Conservation (phyloP, 1,140 invertebrate species). For the Drosophila simulans region DNA sequence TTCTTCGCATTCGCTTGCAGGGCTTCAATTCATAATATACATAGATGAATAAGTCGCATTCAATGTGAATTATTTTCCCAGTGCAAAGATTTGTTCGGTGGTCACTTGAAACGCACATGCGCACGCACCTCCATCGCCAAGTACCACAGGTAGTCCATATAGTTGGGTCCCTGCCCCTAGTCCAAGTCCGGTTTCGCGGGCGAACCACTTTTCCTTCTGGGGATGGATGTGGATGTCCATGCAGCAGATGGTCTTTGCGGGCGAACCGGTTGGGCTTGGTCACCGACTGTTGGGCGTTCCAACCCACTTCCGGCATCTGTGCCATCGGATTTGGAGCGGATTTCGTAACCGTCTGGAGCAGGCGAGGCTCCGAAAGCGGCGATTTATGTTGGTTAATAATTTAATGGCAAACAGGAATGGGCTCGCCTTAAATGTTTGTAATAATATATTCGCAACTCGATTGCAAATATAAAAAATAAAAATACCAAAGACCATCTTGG, state of each 20-base stretch:
- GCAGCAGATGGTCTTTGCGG: constrained; percentile 1
- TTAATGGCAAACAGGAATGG: background rate
- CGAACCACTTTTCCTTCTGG: constrained; percentile 38
- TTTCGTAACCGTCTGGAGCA: constrained; percentile 12
- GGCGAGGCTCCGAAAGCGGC: background rate
- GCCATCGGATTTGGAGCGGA: constrained; percentile 4
- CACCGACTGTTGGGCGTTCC: constrained; percentile 27
- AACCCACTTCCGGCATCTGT: constrained; percentile 16
- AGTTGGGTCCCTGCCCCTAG: constrained; percentile 19
- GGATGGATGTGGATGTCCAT: constrained; percentile 8
- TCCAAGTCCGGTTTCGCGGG: constrained; percentile 21
- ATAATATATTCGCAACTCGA: too few species aligned
- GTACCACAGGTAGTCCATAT: constrained; percentile 23
- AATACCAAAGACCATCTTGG: too few species aligned
- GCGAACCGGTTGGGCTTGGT: constrained; percentile 31
- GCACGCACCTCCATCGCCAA: background rate
- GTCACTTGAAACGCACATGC: constrained; percentile 12
- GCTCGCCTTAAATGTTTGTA: too few species aligned
- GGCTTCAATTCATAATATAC: too few species aligned
- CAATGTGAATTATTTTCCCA: background rate
- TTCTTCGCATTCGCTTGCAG: too few species aligned
- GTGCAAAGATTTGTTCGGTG: too few species aligned
- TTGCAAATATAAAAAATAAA: too few species aligned
- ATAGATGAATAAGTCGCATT: background rate
- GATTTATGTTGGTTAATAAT: constrained; percentile 31